Conservation (phyloP, 1,140 invertebrate genomes). For the Anadara kagoshimensis region DNA sequence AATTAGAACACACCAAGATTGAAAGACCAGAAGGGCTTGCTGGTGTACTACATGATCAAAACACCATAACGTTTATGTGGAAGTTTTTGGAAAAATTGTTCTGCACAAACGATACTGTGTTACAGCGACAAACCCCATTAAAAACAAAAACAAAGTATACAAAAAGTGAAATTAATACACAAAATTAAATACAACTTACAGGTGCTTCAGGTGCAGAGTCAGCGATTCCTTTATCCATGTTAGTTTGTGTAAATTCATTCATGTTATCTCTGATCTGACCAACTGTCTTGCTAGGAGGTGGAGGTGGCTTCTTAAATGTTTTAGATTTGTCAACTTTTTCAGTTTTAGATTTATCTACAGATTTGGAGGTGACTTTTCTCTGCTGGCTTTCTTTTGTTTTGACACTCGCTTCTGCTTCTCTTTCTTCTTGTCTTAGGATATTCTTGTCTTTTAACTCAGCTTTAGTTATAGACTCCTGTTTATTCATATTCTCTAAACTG, state of each 20-base stretch:
- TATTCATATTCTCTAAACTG: constrained; percentile 17
- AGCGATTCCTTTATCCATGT: constrained; percentile 58
- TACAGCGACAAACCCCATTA: no score
- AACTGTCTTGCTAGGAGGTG: no score
- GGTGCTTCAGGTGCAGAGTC: constrained; percentile 60
- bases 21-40: no score
- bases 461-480: constrained; percentile 14
- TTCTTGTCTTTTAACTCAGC: background rate
- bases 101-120: no score
- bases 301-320: no score
- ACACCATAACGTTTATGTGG: no score
- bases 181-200: constrained; percentile 40
- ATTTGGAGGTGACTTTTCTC: constrained; percentile 28
- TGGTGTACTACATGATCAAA: no score
- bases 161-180: no score
- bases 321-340: background rate
- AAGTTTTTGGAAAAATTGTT: no score
- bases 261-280: constrained; percentile 23
- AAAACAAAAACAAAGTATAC: no score
- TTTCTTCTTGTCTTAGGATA: constrained; percentile 6
- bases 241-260: constrained; percentile 66
- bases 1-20: no score
- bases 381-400: constrained; percentile 6
- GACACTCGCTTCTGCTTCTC: no score
- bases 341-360: constrained; percentile 49